A percentile compares a stretch with the other conserved stretches of the same genome.
Conservation (phyloP, 92 coral and sea anemone genomes). For the Porites evermanni region DNA sequence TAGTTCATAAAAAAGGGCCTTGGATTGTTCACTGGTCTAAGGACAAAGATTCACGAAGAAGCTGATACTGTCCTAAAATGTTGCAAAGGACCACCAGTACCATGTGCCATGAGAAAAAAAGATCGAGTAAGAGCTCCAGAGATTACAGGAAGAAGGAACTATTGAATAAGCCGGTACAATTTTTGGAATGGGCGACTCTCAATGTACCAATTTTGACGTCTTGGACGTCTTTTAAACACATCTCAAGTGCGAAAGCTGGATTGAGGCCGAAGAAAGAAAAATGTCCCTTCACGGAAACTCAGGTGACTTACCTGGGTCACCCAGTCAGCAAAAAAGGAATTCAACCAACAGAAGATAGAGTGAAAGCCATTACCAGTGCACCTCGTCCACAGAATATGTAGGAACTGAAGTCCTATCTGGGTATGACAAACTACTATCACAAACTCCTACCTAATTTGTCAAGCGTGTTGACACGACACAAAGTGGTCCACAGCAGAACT, state of each 20-base stretch:
- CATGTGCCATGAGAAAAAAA: slow-evolving; percentile 39
- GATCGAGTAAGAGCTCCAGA: slow-evolving; percentile 39
- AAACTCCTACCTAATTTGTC: slow-evolving; percentile 50
- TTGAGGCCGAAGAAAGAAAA: too few species aligned
- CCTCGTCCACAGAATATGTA: slow-evolving; percentile 62
- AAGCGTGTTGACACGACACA: slow-evolving; percentile 39
- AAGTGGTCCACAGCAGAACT: slow-evolving; percentile 7
- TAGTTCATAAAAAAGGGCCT: slow-evolving; percentile 34
- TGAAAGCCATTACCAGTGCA: slow-evolving; percentile 52
- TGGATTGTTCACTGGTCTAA: slow-evolving; percentile 48
- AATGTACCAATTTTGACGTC: slow-evolving; percentile 33
- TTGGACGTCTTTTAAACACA: too few species aligned
- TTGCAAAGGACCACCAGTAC: slow-evolving; percentile 41
- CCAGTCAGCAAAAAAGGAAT: slow-evolving; percentile 24
- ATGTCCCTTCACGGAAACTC: slow-evolving; percentile 27
- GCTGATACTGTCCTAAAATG: slow-evolving; percentile 8
- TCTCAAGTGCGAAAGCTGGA: too few species aligned
- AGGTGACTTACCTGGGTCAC: slow-evolving; percentile 46
- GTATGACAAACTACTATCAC: slow-evolving; percentile 52
- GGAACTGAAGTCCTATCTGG: slow-evolving; percentile 54
- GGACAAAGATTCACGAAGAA: slow-evolving; percentile 39
- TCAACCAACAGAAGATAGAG: slow-evolving; percentile 32
- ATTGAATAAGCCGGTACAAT: slow-evolving; percentile 21
- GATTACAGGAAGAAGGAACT: slow-evolving; percentile 24
- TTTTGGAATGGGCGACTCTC: slow-evolving; percentile 42